Evolutionary conservation across 2,797 vertebrate species (phyloP).

Genomic region (Pangasius macronema): DNA sequence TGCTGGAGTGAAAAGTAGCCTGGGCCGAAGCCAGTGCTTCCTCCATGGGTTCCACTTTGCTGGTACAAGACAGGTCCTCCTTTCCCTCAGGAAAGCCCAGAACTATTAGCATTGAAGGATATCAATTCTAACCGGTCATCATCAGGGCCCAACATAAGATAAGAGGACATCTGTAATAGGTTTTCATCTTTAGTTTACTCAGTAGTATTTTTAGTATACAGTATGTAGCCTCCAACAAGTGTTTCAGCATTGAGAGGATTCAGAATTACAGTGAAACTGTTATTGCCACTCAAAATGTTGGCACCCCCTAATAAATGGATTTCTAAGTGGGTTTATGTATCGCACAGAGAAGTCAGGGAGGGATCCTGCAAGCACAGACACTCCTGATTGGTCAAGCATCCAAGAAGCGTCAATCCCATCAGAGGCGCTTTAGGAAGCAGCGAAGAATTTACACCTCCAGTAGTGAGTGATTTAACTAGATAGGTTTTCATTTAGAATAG

Average conservation of each 20-base stretch:
- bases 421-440: constrained; percentile 58
- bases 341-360: constrained; percentile 41
- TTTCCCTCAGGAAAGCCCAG: constrained; percentile 25
- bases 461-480: constrained; percentile 44
- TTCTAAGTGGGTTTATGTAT: constrained; percentile 20
- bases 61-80: constrained; percentile 43
- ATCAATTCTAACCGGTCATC: background rate
- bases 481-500: background rate
- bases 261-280: constrained; percentile 8
- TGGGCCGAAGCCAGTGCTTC: constrained; percentile 60
- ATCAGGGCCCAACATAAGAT: background rate
- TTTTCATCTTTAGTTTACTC: background rate
- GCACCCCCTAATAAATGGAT: background rate
- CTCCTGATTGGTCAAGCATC: constrained; percentile 57
- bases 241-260: background rate
- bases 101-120: constrained; percentile 17
- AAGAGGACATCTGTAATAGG: background rate
- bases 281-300: background rate
- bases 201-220: background rate
- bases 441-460: constrained; percentile 51
- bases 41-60: constrained; percentile 62
- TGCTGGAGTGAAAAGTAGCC: constrained; percentile 67
- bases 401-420: constrained; percentile 54
- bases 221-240: background rate
- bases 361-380: constrained; percentile 64